These are phyloP conservation scores for Eurytoma californica DNA, from an alignment of 2,888 invertebrate genomes.

Conservation along the genomic window DNA sequence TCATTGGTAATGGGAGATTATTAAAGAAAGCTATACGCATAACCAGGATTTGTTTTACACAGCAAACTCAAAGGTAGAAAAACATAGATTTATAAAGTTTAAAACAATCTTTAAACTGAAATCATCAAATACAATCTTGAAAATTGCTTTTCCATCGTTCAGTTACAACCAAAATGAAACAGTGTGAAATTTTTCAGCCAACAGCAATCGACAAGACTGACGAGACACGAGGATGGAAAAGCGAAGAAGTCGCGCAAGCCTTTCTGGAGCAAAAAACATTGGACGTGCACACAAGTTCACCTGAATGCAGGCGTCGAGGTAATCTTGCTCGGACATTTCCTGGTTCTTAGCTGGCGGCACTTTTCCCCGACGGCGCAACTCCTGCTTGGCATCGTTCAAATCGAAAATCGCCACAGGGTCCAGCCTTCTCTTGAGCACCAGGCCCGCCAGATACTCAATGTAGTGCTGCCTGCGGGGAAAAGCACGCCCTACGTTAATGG, in stretches of 20 bases:
- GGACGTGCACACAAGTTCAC: conserved; percentile 76
- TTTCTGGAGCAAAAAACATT: too few relatives aligned
- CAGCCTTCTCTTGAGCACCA: conserved; percentile 88
- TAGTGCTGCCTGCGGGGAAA: conserved; percentile 89
- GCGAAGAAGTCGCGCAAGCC: too few relatives aligned
- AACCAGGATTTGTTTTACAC: conserved; percentile 15
- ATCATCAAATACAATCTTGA: background rate
- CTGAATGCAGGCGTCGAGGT: conserved; percentile 90
- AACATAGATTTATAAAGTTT: too few relatives aligned
- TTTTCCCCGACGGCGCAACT: conserved; percentile 89
- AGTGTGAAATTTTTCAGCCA: background rate
- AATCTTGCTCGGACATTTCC: conserved; percentile 89
- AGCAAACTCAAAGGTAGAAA: background rate
- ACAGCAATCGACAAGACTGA: conserved; percentile 18
- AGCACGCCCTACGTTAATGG: conserved; percentile 41
- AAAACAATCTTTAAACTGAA: background rate
- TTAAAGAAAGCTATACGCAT: background rate
- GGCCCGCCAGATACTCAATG: conserved; percentile 94
- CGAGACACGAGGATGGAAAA: too few relatives aligned
- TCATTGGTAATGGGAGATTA: background rate
- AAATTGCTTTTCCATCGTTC: too few relatives aligned
- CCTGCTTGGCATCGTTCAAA: conserved; percentile 90
- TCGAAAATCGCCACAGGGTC: conserved; percentile 94
- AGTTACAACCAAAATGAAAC: background rate
- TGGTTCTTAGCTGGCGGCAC: conserved; percentile 88